Conservation (phyloP, 2,797 vertebrate species). For the Salarias fasciatus region DNA sequence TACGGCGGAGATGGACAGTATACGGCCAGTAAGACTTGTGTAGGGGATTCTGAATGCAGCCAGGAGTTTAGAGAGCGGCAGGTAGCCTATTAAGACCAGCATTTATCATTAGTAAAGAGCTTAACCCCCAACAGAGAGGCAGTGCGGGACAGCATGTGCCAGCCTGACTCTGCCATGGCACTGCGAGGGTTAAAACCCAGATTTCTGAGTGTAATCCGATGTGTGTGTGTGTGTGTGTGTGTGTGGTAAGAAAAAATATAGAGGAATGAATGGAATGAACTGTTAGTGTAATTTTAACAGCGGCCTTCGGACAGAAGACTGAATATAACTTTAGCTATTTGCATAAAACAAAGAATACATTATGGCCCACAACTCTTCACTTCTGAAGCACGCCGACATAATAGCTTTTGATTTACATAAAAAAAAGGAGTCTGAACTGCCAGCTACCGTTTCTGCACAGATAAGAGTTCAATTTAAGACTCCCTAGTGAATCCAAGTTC, state of each 20-base stretch:
- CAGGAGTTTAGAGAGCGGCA: constrained; percentile 41
- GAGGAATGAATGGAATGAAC: constrained; percentile 13
- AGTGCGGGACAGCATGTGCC: constrained; percentile 43
- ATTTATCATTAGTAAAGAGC: constrained; percentile 58
- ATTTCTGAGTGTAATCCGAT: constrained; percentile 57
- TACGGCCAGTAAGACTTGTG: constrained; percentile 56
- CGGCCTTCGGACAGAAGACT: constrained; percentile 7
- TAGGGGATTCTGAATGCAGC: constrained; percentile 40
- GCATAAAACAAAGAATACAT: constrained; percentile 11
- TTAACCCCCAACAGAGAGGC: constrained; percentile 61
- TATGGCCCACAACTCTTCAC: constrained; percentile 3
- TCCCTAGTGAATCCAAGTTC: neutral
- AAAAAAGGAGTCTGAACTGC: constrained; percentile 2
- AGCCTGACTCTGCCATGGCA: constrained; percentile 31
- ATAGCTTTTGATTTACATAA: constrained; percentile 4
- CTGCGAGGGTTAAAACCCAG: constrained; percentile 52
- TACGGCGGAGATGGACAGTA: constrained; percentile 56
- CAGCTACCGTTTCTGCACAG: constrained; percentile 1
- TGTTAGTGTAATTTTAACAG: constrained; percentile 1
- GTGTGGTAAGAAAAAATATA: constrained; percentile 15
- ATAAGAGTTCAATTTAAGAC: constrained; percentile 1
- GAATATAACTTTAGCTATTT: constrained; percentile 14
- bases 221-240: constrained; percentile 16
- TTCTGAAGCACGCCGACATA: constrained; percentile 13
- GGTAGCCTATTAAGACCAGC: constrained; percentile 46